phyloP scores from a whole-genome alignment of 2,113 vertebrate genomes.

The Psilopogon haemacephalus region DNA sequence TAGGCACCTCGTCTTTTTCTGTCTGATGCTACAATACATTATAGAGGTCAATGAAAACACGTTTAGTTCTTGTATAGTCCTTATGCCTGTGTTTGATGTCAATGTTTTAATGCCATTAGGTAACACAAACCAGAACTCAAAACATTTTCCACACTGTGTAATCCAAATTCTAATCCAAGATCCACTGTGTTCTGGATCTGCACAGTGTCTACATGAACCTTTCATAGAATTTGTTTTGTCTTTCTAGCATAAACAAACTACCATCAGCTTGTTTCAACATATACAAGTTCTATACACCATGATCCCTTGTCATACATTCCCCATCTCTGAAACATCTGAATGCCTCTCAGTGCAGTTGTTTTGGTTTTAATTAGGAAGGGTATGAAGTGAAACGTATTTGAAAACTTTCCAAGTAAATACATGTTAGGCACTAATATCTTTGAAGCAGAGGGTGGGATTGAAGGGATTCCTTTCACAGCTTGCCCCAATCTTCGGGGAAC shows the following conservation, averaged over 20 bases:
- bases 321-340: neutral
- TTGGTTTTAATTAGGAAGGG: neutral
- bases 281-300: neutral
- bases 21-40: neutral
- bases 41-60: neutral
- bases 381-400: neutral
- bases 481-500: neutral
- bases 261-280: neutral
- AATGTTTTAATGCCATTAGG: neutral
- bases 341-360: neutral
- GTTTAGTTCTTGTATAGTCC: neutral
- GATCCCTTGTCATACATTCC: neutral
- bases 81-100: neutral
- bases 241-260: neutral
- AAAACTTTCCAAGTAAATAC: conserved; percentile 15
- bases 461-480: neutral
- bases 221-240: neutral
- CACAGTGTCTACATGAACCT: conserved; percentile 2
- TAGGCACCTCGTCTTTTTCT: neutral
- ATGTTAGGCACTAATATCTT: neutral
- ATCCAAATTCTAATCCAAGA: conserved; percentile 27
- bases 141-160: conserved; percentile 6
- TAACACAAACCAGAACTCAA: conserved; percentile 42
- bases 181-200: neutral
- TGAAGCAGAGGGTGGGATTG: neutral